Conservation (phyloP, 2,113 vertebrate species). For the Pangasianodon gigas region DNA sequence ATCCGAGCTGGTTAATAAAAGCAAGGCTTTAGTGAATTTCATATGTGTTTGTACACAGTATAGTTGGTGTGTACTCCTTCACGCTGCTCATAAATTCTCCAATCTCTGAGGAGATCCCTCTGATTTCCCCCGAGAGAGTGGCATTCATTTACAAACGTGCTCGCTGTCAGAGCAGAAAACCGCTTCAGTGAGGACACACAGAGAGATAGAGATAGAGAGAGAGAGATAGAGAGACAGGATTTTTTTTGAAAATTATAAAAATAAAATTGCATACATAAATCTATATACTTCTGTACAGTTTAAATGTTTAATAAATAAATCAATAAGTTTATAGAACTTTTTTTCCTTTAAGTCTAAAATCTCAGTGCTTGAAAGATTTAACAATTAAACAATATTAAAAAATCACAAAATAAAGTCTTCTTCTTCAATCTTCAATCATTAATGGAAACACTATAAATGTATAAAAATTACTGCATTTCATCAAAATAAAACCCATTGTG, state of each 20-base stretch:
- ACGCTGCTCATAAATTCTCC: neutral
- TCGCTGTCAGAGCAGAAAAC: neutral
- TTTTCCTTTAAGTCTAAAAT: neutral
- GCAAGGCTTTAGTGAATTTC: neutral
- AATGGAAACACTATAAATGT: too few relatives aligned
- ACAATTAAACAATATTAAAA: neutral
- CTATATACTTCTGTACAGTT: neutral
- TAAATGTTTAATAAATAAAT: neutral
- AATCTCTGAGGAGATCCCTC: neutral
- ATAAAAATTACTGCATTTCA: neutral
- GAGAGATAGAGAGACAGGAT: neutral
- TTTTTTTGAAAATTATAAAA: neutral
- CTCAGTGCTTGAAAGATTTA: neutral
- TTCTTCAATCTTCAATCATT: too few relatives aligned
- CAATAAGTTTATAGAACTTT: neutral
- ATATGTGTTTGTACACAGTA: neutral
- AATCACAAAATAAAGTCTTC: neutral
- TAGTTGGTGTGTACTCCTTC: neutral
- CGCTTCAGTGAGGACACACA: neutral
- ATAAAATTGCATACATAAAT: neutral
- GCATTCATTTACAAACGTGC: conserved; percentile 12
- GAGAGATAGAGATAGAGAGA: neutral
- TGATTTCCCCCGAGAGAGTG: conserved; percentile 22
- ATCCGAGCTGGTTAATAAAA: neutral
- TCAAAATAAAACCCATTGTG: neutral